Conservation (phyloP, 1,140 invertebrate genomes). For the Eueides isabella region DNA sequence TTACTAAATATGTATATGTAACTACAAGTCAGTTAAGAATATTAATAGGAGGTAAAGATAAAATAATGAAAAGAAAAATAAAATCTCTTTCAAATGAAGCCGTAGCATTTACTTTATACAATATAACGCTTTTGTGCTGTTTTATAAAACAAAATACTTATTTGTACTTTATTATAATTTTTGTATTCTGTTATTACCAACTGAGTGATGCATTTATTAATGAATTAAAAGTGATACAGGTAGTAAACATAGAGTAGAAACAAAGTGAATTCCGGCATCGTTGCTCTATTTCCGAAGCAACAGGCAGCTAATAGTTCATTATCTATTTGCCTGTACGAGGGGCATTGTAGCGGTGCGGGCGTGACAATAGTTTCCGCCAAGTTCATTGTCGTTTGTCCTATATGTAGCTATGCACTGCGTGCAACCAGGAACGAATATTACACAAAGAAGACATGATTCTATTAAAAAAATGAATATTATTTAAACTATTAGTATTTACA, state of each 20-base stretch:
- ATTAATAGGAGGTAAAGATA: too few relatives aligned
- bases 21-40: too few relatives aligned
- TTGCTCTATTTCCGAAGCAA: slow-evolving; percentile 34
- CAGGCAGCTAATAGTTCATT: slow-evolving; percentile 39
- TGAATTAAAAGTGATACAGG: neutral
- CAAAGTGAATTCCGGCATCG: slow-evolving; percentile 21
- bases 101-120: too few relatives aligned
- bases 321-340: slow-evolving; percentile 41
- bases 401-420: slow-evolving; percentile 19
- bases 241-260: neutral
- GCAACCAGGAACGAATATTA: slow-evolving; percentile 25
- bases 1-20: too few relatives aligned
- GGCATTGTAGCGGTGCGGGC: slow-evolving; percentile 69
- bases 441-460: slow-evolving; percentile 5
- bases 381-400: slow-evolving; percentile 72
- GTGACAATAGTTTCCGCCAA: slow-evolving; percentile 77
- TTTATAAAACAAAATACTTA: neutral
- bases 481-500: neutral
- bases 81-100: too few relatives aligned
- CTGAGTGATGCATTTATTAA: too few relatives aligned
- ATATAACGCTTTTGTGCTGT: too few relatives aligned
- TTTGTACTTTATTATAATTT: neutral
- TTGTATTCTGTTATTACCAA: neutral
- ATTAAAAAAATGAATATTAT: too few relatives aligned
- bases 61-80: too few relatives aligned